These are phyloP conservation scores for Tapera naevia DNA, from an alignment of 2,797 vertebrate genomes.

Conservation along the genomic window DNA sequence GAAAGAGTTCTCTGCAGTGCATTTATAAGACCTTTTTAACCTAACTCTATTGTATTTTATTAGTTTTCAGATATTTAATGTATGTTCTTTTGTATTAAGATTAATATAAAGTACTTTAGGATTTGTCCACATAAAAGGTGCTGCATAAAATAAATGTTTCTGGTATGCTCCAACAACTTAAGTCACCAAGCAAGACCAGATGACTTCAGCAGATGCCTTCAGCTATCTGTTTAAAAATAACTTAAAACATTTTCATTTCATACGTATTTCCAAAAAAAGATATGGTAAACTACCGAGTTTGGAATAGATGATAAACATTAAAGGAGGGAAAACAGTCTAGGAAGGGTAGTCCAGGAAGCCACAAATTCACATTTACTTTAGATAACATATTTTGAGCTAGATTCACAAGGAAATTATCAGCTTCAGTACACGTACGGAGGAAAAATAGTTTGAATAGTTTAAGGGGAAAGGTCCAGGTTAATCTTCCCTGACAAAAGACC, in stretches of 20 bases:
- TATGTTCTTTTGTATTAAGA: neutral
- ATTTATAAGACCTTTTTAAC: conserved; percentile 1
- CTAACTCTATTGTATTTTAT: neutral
- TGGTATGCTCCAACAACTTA: neutral
- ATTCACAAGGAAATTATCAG: neutral
- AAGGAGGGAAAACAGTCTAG: neutral
- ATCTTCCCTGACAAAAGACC: neutral
- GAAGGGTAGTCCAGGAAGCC: neutral
- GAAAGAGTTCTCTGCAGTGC: neutral
- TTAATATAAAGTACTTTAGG: neutral
- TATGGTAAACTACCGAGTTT: neutral
- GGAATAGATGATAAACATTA: neutral
- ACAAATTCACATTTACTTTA: neutral
- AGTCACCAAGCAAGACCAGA: neutral
- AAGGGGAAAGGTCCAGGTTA: neutral
- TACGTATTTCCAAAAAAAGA: neutral
- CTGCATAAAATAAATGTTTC: neutral
- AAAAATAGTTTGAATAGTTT: neutral
- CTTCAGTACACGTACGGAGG: neutral
- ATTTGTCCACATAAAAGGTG: neutral
- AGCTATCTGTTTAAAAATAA: neutral
- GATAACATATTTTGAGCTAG: neutral
- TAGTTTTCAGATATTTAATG: conserved; percentile 3
- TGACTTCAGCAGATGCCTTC: neutral
- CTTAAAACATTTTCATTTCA: neutral